phyloP scores from a whole-genome alignment of 1,140 invertebrate genomes.

The Tetragnatha versicolor region DNA sequence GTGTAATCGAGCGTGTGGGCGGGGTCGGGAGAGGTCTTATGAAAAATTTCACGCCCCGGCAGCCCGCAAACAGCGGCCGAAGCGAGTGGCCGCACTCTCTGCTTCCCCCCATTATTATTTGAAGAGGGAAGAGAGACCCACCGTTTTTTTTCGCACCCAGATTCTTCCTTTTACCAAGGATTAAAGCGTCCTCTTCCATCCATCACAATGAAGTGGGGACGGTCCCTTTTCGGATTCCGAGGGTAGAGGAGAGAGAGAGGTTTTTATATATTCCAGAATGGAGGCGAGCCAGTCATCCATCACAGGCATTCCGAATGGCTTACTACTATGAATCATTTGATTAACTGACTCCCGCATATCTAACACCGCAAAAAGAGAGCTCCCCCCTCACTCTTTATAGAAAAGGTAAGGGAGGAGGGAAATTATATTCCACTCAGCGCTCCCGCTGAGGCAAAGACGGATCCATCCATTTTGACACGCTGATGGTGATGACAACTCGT shows the following conservation, averaged over 20 bases:
- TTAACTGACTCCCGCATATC: slow-evolving; percentile 40
- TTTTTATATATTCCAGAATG: too few species aligned
- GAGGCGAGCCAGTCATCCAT: slow-evolving; percentile 27
- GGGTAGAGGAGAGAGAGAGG: too few species aligned
- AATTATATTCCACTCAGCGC: slow-evolving; percentile 45
- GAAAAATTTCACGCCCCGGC: slow-evolving; percentile 36
- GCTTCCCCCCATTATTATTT: slow-evolving; percentile 1
- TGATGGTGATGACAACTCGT: too few species aligned
- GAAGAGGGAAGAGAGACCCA: background rate
- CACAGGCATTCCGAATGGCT: slow-evolving; percentile 15
- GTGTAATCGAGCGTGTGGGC: slow-evolving; percentile 30
- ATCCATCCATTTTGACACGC: too few species aligned
- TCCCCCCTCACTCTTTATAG: background rate
- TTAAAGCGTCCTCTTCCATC: slow-evolving; percentile 39
- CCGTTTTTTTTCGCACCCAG: background rate
- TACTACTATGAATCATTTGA: slow-evolving; percentile 48
- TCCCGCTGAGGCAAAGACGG: slow-evolving; percentile 27
- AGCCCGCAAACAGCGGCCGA: slow-evolving; percentile 26
- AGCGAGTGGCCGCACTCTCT: background rate
- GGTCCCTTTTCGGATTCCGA: too few species aligned
- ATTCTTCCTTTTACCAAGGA: background rate
- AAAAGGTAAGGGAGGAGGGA: slow-evolving; percentile 1
- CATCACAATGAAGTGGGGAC: slow-evolving; percentile 42
- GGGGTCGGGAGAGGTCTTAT: slow-evolving; percentile 39
- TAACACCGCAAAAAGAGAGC: background rate